Base-by-base conservation (phyloP, 2,888 invertebrate genomes). In the Aporophyla lueneburgensis region DNA sequence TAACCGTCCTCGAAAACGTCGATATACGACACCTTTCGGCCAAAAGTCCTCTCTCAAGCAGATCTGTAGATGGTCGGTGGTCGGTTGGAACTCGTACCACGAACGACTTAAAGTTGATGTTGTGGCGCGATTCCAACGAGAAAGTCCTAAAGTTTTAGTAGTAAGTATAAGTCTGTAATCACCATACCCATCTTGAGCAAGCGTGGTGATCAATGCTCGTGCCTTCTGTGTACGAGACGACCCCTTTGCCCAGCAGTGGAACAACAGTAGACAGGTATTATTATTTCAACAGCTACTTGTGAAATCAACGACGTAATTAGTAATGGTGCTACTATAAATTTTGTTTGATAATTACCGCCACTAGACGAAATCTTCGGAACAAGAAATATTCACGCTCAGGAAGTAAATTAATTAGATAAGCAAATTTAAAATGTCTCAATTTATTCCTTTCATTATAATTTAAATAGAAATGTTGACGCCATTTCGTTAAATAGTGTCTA, bases 301-400 rank as follows among this genome's bases (percentile, higher is more conserved):
- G 9, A 9, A 71, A 27, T 4, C 40, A 43, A 14, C 6, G 33
- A 66, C 7, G 0, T 27, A 71, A 72, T 79, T 59, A 65, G 72
- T 5, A 9, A 27, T 33, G 71, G 59, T 43, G 58, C 5, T 61
- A 27, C 43, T 43, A 21, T 54, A 43, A 54, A 62, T 80, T 40
- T 54, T 9, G 40, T 16, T n/a, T 40, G 53, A 79, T 33, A 65
- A 59, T 56, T 63, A 51, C 43, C 40, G 21, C 14, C 61, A 24
- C 46, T 53, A 19, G n/a, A 65, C 21, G 10, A 65, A 79, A 78
- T 59, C 24, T 21, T 33, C 10, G 40, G 53, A 53, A 54, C 40
- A 16, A 58, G 9, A 53, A 63, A 59, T 71, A 58, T 71, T 74
- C 63, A 79, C 53, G 63, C n/a, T 71, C 3, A 53, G 19, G 16